These are phyloP conservation scores for Anguilla obscura DNA, from an alignment of 2,797 vertebrate genomes.

Conservation along the genomic window DNA sequence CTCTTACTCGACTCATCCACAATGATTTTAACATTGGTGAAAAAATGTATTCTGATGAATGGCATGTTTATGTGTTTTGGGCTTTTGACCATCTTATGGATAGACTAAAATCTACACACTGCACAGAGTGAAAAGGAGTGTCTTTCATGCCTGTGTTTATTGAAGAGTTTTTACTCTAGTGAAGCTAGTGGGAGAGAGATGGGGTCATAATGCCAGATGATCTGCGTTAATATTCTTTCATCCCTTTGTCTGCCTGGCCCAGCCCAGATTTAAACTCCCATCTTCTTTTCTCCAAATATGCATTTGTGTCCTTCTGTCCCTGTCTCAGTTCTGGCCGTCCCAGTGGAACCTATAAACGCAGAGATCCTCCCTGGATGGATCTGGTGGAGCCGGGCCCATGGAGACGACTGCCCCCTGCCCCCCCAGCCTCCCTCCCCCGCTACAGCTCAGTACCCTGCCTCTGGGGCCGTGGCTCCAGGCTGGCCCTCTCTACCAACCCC, in stretches of 20 bases:
- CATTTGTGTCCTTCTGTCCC: slow-evolving; percentile 23
- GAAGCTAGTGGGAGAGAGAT: neutral
- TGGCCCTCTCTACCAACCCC: slow-evolving; percentile 79
- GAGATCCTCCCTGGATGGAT: slow-evolving; percentile 93
- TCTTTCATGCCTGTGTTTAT: neutral
- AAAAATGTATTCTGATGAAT: neutral
- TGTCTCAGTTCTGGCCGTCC: slow-evolving; percentile 54
- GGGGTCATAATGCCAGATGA: neutral
- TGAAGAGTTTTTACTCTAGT: slow-evolving; percentile 27
- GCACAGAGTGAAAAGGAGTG: neutral
- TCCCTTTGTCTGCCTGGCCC: neutral
- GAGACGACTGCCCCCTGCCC: slow-evolving; percentile 86
- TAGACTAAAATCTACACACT: neutral
- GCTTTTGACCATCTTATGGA: neutral
- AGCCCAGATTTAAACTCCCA: neutral
- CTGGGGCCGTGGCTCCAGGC: slow-evolving; percentile 72
- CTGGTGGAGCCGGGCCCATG: slow-evolving; percentile 87
- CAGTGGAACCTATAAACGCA: slow-evolving; percentile 73
- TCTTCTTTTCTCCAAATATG: neutral
- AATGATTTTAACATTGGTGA: neutral
- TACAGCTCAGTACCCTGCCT: slow-evolving; percentile 74
- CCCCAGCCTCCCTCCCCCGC: slow-evolving; percentile 53
- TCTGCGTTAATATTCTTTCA: neutral
- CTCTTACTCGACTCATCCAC: neutral
- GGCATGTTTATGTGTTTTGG: neutral